Evolutionary conservation across 2,113 vertebrate genomes (phyloP).

Genomic region (Bubo blakistoni): DNA sequence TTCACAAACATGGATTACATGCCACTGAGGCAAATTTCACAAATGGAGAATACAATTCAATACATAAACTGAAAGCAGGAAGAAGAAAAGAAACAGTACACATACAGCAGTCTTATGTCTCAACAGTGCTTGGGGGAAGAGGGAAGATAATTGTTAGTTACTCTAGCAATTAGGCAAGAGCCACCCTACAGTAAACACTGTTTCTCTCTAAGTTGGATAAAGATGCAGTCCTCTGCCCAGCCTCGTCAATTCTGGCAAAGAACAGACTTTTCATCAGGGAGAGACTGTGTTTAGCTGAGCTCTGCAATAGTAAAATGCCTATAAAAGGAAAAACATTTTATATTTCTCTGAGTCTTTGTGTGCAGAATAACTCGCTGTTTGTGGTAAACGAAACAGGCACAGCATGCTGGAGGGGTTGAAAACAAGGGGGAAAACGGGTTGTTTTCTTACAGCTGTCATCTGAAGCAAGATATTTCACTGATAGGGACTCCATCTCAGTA

Average conservation of each 20-base stretch:
- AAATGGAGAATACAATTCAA: not conserved
- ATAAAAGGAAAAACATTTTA: constrained; percentile 38
- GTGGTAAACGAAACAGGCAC: not conserved
- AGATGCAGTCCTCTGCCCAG: not conserved
- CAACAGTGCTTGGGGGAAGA: not conserved
- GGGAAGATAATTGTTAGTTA: not conserved
- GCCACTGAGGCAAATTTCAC: not conserved
- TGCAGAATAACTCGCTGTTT: not conserved
- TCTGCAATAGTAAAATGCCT: constrained; percentile 18
- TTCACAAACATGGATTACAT: not conserved
- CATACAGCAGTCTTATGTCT: not conserved
- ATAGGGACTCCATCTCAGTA: not conserved
- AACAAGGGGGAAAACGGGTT: not conserved
- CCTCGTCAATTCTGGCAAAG: not conserved
- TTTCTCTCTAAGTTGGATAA: not conserved
- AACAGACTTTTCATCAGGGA: not conserved
- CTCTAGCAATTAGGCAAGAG: not conserved
- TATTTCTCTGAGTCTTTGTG: not conserved
- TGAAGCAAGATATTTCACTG: not conserved
- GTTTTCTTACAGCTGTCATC: not conserved
- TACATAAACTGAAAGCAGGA: not conserved
- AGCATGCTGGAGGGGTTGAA: not conserved
- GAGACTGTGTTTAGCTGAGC: not conserved
- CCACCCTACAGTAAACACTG: not conserved
- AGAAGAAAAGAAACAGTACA: not conserved